phyloP scores from a whole-genome alignment of 2,113 vertebrate genomes.

The Camelus dromedarius region DNA sequence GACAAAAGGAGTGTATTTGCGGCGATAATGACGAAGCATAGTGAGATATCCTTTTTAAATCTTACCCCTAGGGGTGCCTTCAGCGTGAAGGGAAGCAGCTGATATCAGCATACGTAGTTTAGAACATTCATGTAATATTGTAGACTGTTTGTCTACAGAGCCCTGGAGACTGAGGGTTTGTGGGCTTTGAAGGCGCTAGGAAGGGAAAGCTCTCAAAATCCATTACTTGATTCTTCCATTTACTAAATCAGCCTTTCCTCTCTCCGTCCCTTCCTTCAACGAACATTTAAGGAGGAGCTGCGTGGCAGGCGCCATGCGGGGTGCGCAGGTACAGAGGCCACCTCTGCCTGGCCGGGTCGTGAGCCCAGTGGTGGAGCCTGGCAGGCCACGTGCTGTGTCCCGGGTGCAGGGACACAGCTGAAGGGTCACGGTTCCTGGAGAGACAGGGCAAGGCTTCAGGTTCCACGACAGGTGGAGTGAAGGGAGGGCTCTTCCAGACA shows the following conservation, averaged over 20 bases:
- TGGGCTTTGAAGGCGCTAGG: not conserved
- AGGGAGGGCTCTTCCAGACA: not conserved
- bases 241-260: not conserved
- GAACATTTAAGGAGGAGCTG: not conserved
- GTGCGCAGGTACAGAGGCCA: too few species aligned
- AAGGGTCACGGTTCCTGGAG: not conserved
- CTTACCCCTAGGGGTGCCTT: not conserved
- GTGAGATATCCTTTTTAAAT: not conserved
- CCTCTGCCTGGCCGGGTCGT: not conserved
- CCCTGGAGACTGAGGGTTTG: not conserved
- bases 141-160: not conserved
- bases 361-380: not conserved
- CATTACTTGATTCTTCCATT: not conserved
- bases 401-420: not conserved
- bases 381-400: not conserved
- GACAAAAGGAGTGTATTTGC: not conserved
- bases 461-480: not conserved
- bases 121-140: not conserved
- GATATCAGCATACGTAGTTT: not conserved
- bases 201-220: slow-evolving; percentile 38
- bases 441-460: not conserved
- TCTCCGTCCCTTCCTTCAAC: not conserved
- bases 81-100: not conserved
- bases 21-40: not conserved
- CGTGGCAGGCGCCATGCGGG: not conserved